Evolutionary conservation across 2,113 vertebrate genomes (phyloP), one percentile per base, ranked within the genome.

Genomic region (Bubo blakistoni): DNA sequence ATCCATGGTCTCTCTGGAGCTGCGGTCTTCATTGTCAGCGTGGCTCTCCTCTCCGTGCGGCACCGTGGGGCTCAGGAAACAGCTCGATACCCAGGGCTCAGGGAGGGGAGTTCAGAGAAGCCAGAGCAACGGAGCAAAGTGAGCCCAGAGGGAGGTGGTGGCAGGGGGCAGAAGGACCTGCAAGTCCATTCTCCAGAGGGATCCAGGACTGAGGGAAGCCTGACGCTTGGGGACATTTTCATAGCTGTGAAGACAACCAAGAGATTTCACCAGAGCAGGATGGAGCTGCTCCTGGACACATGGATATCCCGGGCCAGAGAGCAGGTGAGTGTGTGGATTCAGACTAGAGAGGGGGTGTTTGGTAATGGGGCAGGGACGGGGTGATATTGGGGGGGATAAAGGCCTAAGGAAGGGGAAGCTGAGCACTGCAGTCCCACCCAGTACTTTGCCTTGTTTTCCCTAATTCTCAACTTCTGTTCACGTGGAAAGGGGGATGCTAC

Each of bases 231-330:
- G 17, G 98, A 99, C 29, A 49, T 99, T 69, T 99, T 99, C 96
- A 98, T 99, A 46, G 98, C 98, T 0, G 98, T 99, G 81, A 99
- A 99, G 97, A 99, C 99, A 57, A 99, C 99, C 47, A 96, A 97
- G 25, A 98, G 96, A 74, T 99, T 99, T 97, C 99, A 99, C 93
- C 88, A 69, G 89, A 98, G 98, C 72, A 98, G 99, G 34, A 98
- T 99, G 54, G 97, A 98, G 91, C 97, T 99, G 69, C 98, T 99
- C 30, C 94, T 99, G 73, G 98, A 99, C 92, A 99, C 99, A 1
- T 99, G 99, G 99, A 98, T 99, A 96, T 98, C 99, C 46, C 98
- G 55, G 76, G 98, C 98, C 81, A 98, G 98, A 65, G 94, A 98
- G 71, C 99, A 99, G 79, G 99, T 99, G 90, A 98, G 96, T 5